Conservation (phyloP, 1,140 invertebrate genomes). For the Dysdera silvatica region DNA sequence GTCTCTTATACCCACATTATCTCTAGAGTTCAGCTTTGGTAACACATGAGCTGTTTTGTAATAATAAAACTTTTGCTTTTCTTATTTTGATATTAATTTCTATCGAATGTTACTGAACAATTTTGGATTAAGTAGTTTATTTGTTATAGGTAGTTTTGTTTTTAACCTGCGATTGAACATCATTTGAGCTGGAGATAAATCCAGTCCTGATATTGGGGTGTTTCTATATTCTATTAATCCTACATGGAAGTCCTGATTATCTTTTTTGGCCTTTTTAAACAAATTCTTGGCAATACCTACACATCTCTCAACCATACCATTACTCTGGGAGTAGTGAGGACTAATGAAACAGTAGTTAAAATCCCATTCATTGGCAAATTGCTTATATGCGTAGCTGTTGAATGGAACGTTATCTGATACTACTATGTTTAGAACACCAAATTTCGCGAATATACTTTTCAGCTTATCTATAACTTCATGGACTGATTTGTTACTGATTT, state of each 20-base stretch:
- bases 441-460: too few species aligned
- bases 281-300: background rate
- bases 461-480: too few species aligned
- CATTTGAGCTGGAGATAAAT: background rate
- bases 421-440: too few species aligned
- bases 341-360: too few species aligned
- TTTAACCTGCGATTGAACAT: slow-evolving; percentile 1
- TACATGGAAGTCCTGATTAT: background rate
- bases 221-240: background rate
- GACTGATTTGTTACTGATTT: too few species aligned
- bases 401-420: too few species aligned
- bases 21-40: background rate
- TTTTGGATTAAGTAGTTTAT: background rate
- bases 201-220: background rate
- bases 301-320: too few species aligned
- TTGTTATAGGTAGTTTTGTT: background rate
- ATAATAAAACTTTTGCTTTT: background rate
- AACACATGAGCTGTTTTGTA: background rate
- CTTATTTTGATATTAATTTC: background rate
- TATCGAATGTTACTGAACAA: background rate
- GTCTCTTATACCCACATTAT: background rate
- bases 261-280: background rate
- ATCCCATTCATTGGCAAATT: too few species aligned
- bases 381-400: too few species aligned
- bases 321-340: too few species aligned